phyloP scores from a whole-genome alignment of 2,797 vertebrate genomes.

The Decapterus maruadsi region DNA sequence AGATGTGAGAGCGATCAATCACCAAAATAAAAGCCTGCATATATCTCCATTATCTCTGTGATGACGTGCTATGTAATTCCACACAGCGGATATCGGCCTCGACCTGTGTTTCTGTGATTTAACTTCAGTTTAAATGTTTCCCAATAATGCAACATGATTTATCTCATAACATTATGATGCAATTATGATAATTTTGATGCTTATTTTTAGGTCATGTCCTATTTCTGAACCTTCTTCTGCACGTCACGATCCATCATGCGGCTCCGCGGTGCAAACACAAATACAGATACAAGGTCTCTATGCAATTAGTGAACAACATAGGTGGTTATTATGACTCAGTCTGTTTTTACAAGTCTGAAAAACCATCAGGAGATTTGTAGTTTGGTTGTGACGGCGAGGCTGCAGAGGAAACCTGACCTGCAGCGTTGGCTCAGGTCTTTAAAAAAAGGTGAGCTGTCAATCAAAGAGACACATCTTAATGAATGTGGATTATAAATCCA shows the following conservation, averaged over 20 bases:
- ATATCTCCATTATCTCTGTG: background rate
- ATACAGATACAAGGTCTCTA: background rate
- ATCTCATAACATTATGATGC: background rate
- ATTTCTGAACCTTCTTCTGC: constrained; percentile 11
- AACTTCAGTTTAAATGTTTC: background rate
- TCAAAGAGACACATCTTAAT: constrained; percentile 29
- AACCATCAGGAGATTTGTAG: background rate
- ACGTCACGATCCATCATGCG: background rate
- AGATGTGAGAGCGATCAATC: background rate
- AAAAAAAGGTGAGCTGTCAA: constrained; percentile 2
- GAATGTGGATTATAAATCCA: constrained; percentile 42
- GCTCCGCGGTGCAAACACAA: background rate
- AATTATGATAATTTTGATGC: background rate
- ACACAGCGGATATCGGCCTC: background rate
- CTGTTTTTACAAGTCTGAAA: background rate
- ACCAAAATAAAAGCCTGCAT: background rate
- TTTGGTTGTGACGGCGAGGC: background rate
- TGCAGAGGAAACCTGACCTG: background rate
- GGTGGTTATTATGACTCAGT: background rate
- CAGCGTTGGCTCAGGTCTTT: background rate
- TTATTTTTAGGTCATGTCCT: background rate
- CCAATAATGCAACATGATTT: background rate
- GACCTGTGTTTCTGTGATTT: background rate
- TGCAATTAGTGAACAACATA: background rate
- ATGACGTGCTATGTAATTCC: background rate